phyloP scores from a whole-genome alignment of 2,888 invertebrate species.

The Agapostemon virescens region DNA sequence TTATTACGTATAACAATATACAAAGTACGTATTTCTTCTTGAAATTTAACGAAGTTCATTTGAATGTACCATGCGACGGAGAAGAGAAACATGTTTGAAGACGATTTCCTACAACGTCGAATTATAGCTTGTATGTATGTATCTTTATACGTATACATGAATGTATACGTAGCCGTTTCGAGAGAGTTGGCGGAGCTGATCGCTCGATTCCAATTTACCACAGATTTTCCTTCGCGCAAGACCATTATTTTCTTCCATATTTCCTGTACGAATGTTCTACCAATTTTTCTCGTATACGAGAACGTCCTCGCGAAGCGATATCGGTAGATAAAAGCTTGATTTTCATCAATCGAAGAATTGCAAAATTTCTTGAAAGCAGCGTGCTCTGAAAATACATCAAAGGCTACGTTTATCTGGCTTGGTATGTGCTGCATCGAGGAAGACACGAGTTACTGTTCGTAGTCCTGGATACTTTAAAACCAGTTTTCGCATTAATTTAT shows the following conservation, averaged over 20 bases:
- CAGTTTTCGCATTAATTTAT: not conserved
- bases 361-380: conserved; percentile 47
- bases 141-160: not conserved
- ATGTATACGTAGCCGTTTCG: conserved; percentile 9
- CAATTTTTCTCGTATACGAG: conserved; percentile 17
- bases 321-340: conserved; percentile 46
- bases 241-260: conserved; percentile 44
- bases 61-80: not conserved
- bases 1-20: too few relatives aligned
- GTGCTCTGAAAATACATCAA: conserved; percentile 39
- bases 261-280: conserved; percentile 39
- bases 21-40: not conserved
- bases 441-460: conserved; percentile 23
- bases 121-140: conserved; percentile 32
- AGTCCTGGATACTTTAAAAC: conserved; percentile 20
- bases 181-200: conserved; percentile 11
- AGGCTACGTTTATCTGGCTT: conserved; percentile 37
- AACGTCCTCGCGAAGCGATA: conserved; percentile 27
- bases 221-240: conserved; percentile 33
- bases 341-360: conserved; percentile 44
- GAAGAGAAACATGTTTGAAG: not conserved
- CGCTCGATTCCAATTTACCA: conserved; percentile 51
- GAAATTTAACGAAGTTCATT: not conserved
- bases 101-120: conserved; percentile 21
- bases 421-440: conserved; percentile 13